phyloP scores from a whole-genome alignment of 2,888 invertebrate species.

The Oscheius myriophilus region DNA sequence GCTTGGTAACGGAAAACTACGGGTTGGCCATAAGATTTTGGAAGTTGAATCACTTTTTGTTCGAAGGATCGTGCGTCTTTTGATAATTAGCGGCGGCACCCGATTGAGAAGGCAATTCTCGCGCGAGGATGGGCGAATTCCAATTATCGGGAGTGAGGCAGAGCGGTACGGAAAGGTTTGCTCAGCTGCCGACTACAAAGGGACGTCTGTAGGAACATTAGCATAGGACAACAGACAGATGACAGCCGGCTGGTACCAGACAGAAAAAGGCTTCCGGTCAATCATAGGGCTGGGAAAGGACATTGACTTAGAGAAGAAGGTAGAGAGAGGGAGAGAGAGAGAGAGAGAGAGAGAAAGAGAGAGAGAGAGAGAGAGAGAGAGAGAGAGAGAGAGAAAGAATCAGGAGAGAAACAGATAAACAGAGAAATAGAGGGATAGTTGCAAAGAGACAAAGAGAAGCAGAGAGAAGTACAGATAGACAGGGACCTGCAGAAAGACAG shows the following conservation, averaged over 20 bases:
- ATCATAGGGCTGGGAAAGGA: neutral
- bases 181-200: slow-evolving; percentile 29
- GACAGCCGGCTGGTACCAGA: slow-evolving; percentile 16
- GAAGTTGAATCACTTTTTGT: neutral
- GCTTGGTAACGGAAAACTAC: too few species aligned
- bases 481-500: too few species aligned
- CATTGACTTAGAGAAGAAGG: neutral
- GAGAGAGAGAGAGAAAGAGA: slow-evolving; percentile 16
- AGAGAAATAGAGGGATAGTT: too few species aligned
- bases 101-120: slow-evolving; percentile 26
- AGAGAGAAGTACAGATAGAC: too few species aligned
- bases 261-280: neutral
- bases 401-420: neutral
- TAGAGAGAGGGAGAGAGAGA: slow-evolving; percentile 9
- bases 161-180: slow-evolving; percentile 17
- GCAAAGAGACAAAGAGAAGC: too few species aligned
- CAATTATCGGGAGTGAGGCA: slow-evolving; percentile 27
- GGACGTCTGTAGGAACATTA: slow-evolving; percentile 19
- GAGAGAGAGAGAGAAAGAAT: slow-evolving; percentile 1
- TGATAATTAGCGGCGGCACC: slow-evolving; percentile 17
- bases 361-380: slow-evolving; percentile 9
- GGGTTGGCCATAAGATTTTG: too few species aligned
- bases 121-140: slow-evolving; percentile 10
- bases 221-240: slow-evolving; percentile 28
- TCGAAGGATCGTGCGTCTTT: neutral